A percentile compares a stretch with the other conserved stretches of the same genome.
Conservation (phyloP, 1,140 invertebrate genomes). For the Pemphigus obesinymphae region DNA sequence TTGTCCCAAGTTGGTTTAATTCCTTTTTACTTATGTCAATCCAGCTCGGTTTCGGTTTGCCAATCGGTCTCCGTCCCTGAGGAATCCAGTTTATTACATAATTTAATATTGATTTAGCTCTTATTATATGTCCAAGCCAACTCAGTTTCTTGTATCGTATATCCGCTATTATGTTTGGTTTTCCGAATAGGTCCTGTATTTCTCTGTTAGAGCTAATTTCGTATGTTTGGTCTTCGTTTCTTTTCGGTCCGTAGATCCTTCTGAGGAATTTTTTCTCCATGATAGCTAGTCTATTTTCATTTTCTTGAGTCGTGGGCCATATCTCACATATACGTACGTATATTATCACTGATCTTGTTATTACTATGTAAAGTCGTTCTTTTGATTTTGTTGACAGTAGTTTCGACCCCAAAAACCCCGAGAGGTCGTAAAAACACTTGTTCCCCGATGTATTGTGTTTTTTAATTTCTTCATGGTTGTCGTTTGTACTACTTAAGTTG, state of each 20-base stretch:
- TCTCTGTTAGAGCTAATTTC: not conserved
- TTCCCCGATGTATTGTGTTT: not conserved
- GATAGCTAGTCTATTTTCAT: too few relatives aligned
- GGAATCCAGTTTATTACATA: not conserved
- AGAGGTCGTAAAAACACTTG: not conserved
- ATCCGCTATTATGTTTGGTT: not conserved
- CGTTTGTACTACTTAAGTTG: slow-evolving; percentile 4
- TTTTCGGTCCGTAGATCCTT: too few relatives aligned
- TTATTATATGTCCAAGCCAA: too few relatives aligned
- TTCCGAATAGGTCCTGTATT: not conserved
- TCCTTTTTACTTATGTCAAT: not conserved
- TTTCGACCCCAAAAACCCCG: too few relatives aligned
- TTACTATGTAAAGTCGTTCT: not conserved
- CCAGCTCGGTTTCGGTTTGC: not conserved
- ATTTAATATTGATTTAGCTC: too few relatives aligned
- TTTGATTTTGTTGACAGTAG: not conserved
- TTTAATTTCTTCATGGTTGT: not conserved
- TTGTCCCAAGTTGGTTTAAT: not conserved
- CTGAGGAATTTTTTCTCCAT: too few relatives aligned
- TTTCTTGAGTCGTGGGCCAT: not conserved
- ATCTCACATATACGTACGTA: not conserved
- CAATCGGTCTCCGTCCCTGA: not conserved
- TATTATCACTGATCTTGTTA: not conserved
- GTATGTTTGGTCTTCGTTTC: not conserved
- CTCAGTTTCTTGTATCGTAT: too few relatives aligned